These are phyloP conservation scores for Takifugu rubripes DNA, from an alignment of 2,797 vertebrate species.

Conservation along the genomic window DNA sequence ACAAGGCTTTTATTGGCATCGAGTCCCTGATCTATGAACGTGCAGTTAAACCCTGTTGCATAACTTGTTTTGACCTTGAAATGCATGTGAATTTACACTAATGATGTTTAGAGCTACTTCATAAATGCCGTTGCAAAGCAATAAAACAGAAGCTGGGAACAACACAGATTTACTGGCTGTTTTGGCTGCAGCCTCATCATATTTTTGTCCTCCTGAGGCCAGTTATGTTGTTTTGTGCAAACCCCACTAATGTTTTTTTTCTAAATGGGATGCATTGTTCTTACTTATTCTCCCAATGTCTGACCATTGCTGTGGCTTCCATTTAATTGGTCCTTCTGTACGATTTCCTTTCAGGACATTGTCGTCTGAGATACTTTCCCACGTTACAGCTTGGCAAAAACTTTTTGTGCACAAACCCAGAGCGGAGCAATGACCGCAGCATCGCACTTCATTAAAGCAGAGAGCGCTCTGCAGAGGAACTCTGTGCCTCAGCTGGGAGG, in stretches of 20 bases:
- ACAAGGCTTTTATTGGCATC: constrained; percentile 3
- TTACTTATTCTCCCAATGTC: constrained; percentile 62
- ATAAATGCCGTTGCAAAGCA: constrained; percentile 24
- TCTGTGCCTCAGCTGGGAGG: constrained; percentile 40
- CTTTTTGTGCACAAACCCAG: constrained; percentile 36
- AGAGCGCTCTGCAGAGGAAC: constrained; percentile 36
- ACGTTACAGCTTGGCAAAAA: constrained; percentile 41
- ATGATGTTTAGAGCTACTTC: neutral
- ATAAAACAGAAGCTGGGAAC: constrained; percentile 54
- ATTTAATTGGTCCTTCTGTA: constrained; percentile 74
- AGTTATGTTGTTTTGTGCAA: constrained; percentile 73
- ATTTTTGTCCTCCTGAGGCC: constrained; percentile 68
- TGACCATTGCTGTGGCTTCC: constrained; percentile 62
- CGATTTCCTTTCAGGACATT: constrained; percentile 50
- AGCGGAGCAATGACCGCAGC: constrained; percentile 47
- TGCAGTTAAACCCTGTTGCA: neutral
- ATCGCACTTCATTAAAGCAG: constrained; percentile 52
- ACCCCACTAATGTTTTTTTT: constrained; percentile 60
- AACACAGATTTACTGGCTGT: constrained; percentile 36
- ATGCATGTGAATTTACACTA: constrained; percentile 14
- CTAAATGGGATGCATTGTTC: constrained; percentile 70
- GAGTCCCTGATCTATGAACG: neutral
- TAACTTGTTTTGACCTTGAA: constrained; percentile 2
- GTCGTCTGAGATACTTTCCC: constrained; percentile 51
- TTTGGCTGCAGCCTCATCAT: constrained; percentile 45